Base-by-base conservation (phyloP, 2,113 vertebrate species). In the Phylloscopus trochiloides region DNA sequence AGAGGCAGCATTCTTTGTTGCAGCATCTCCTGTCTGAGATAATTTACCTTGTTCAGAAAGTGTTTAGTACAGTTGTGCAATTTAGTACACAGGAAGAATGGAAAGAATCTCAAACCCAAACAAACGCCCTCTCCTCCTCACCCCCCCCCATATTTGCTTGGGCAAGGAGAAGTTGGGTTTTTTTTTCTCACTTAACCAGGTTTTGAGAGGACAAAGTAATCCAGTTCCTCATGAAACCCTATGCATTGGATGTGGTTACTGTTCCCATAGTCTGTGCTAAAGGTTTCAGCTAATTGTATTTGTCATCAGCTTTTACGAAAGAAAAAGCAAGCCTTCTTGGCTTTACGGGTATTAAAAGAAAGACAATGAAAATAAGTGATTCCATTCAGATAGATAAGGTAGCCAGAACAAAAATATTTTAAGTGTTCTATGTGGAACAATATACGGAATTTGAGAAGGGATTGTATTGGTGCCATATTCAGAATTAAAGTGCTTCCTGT, bases 101-200 rank as follows among this genome's bases (percentile, higher is more conserved):
- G 54, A 79, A 75, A 76, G 21, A 62, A 51, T 51, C 67, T 93
- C 34, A 74, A 55, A 68, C 77, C 4, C 16, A 68, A 76, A 6
- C 40, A 34, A 66, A 61, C 7, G 9, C 29, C 10, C 13, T 58
- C 10, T 16, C 6, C 31, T 6, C 7, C 15, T 12, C 2, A 1
- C 5, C 3, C 8, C 17, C 8, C 17, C 16, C 7, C 12, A 1
- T 50, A 21, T 67, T 73, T 90, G 34, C 47, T 92, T 36, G 50
- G 3, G 9, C 36, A 66, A 40, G 34, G 63, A 63, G 26, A 70
- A 59, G 19, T 28, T 65, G 40, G 36, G 5, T 0, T 0, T 0
- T 3, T 24, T 62, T 85, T 18, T 17, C 13, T 31, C 20, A 22
- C 12, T 77, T 61, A 21, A 34, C 5, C 10, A 19, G 29, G 6